Evolutionary conservation across 1,140 invertebrate species (phyloP).

Genomic region (Monomorium pharaonis): DNA sequence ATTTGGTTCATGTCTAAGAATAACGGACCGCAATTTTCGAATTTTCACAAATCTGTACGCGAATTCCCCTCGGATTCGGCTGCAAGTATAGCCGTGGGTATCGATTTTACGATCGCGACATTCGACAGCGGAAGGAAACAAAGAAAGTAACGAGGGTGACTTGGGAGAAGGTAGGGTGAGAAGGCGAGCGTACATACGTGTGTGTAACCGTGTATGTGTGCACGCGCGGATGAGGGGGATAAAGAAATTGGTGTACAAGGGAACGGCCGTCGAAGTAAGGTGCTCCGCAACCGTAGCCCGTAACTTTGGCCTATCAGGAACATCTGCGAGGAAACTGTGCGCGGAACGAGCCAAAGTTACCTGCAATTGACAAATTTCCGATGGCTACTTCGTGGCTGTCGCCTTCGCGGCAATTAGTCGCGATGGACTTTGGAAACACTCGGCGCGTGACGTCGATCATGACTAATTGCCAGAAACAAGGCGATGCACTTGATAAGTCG

Average conservation of each 20-base stretch:
- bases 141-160: constrained; percentile 41
- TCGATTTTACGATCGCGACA: constrained; percentile 55
- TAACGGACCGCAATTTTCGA: not conserved
- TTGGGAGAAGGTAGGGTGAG: not conserved
- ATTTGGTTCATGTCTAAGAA: not conserved
- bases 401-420: constrained; percentile 72
- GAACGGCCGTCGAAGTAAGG: constrained; percentile 47
- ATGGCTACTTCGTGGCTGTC: constrained; percentile 67
- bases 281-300: constrained; percentile 61
- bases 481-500: constrained; percentile 41
- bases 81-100: not conserved
- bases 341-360: constrained; percentile 66
- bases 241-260: constrained; percentile 30
- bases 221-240: not conserved
- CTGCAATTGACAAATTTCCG: constrained; percentile 75
- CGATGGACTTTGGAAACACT: constrained; percentile 68
- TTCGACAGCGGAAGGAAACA: constrained; percentile 34
- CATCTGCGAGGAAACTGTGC: constrained; percentile 68
- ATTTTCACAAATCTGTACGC: not conserved
- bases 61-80: constrained; percentile 33
- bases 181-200: not conserved
- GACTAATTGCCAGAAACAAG: constrained; percentile 59
- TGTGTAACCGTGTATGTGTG: not conserved
- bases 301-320: constrained; percentile 73
- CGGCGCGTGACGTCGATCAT: constrained; percentile 67